A percentile compares a stretch with the other conserved stretches of the same genome.
These are phyloP conservation scores for Syngnathus rostellatus DNA, from an alignment of 2,797 vertebrate species.

Conservation along the genomic window DNA sequence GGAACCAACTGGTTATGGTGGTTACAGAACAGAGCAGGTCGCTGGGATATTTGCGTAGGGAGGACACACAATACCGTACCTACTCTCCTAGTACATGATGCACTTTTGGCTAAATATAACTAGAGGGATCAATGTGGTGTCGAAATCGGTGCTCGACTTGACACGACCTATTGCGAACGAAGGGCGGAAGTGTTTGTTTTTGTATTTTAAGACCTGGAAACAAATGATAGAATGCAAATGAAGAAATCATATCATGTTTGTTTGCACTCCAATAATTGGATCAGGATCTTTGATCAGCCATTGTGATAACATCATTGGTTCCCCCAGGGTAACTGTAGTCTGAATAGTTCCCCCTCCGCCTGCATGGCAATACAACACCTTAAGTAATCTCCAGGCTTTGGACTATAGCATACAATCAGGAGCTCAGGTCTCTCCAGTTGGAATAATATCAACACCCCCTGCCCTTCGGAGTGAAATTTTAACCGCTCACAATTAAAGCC, in stretches of 20 bases:
- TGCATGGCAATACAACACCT: slow-evolving; percentile 21
- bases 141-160: slow-evolving; percentile 34
- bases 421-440: slow-evolving; percentile 38
- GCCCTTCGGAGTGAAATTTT: slow-evolving; percentile 54
- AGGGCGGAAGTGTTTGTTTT: slow-evolving; percentile 4
- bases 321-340: neutral
- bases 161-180: slow-evolving; percentile 24
- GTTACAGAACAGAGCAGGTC: slow-evolving; percentile 27
- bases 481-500: slow-evolving; percentile 60
- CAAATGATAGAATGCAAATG: neutral
- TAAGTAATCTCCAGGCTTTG: slow-evolving; percentile 7
- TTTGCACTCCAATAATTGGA: neutral
- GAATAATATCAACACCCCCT: slow-evolving; percentile 29
- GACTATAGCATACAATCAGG: slow-evolving; percentile 27
- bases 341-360: neutral
- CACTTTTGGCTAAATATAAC: slow-evolving; percentile 42
- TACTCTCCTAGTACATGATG: slow-evolving; percentile 19
- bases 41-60: slow-evolving; percentile 20
- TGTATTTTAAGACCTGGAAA: neutral
- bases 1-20: slow-evolving; percentile 43
- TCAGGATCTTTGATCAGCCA: neutral
- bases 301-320: neutral
- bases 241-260: neutral
- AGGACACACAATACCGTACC: slow-evolving; percentile 15
- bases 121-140: slow-evolving; percentile 37